Evolutionary conservation across 1,140 invertebrate genomes (phyloP).

Genomic region (Eurytemora carolleeae): DNA sequence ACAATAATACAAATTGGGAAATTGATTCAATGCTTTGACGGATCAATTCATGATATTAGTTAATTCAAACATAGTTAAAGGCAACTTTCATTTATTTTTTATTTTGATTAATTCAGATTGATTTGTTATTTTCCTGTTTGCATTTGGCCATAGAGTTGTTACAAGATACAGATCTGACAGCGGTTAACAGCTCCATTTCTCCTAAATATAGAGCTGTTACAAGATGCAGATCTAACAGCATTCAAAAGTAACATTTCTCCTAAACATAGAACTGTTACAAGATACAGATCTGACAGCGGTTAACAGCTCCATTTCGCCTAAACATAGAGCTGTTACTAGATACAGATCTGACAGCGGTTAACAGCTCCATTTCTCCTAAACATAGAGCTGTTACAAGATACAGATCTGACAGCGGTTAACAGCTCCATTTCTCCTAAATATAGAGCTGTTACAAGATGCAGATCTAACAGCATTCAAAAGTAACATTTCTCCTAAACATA

Average conservation of each 20-base stretch:
- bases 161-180: slow-evolving; percentile 9
- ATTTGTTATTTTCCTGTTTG: too few species aligned
- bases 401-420: slow-evolving; percentile 4
- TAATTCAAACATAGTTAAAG: too few species aligned
- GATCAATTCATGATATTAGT: too few species aligned
- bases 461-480: neutral
- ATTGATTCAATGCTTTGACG: too few species aligned
- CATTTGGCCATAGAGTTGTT: neutral
- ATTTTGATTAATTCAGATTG: too few species aligned
- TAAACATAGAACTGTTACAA: neutral
- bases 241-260: neutral
- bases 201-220: neutral
- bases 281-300: slow-evolving; percentile 9
- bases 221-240: slow-evolving; percentile 2
- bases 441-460: neutral
- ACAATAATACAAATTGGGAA: too few species aligned
- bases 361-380: neutral
- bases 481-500: neutral
- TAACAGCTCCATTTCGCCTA: slow-evolving; percentile 14
- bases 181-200: slow-evolving; percentile 13
- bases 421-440: slow-evolving; percentile 14
- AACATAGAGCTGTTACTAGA: neutral
- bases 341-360: neutral
- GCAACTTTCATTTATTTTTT: too few species aligned
- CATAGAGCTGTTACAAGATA: slow-evolving; percentile 3